Percentiles rank a stretch among this genome's conserved stretches.
Conservation (phyloP, 2,888 invertebrate genomes). For the Megaustenia siamemsis region DNA sequence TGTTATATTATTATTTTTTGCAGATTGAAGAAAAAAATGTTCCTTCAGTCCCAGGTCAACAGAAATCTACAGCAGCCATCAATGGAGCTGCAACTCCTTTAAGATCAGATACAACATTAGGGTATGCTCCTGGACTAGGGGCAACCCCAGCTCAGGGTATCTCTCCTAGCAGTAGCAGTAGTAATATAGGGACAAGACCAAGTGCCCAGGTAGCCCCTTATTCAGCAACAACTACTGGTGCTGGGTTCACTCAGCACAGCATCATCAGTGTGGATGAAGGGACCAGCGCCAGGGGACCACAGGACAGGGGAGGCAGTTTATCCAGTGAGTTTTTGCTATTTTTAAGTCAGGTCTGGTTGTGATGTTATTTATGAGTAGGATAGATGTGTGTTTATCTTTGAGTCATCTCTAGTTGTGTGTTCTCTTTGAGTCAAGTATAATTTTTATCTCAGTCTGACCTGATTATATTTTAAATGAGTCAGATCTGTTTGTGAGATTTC, state of each 20-base stretch:
- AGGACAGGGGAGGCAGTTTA: slow-evolving; percentile 42
- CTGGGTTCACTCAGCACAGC: slow-evolving; percentile 62
- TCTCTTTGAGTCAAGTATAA: too few relatives aligned
- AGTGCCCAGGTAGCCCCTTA: slow-evolving; percentile 67
- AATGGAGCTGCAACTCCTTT: slow-evolving; percentile 43
- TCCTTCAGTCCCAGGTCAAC: slow-evolving; percentile 31
- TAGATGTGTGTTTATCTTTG: too few relatives aligned
- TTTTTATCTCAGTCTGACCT: too few relatives aligned
- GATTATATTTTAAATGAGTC: too few relatives aligned
- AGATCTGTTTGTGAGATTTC: too few relatives aligned
- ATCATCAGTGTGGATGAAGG: slow-evolving; percentile 75
- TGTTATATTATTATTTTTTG: too few relatives aligned
- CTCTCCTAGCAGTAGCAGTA: background rate
- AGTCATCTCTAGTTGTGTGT: too few relatives aligned
- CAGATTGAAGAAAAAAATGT: slow-evolving; percentile 60
- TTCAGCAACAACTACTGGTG: slow-evolving; percentile 59
- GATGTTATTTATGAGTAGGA: background rate
- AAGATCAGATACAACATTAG: slow-evolving; percentile 28
- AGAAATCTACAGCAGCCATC: background rate
- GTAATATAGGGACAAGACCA: slow-evolving; percentile 45
- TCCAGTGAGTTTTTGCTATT: slow-evolving; percentile 38
- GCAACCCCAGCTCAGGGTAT: slow-evolving; percentile 27
- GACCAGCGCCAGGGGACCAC: slow-evolving; percentile 63
- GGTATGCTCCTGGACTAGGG: slow-evolving; percentile 44
- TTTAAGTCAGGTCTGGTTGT: too few relatives aligned